Conservation (phyloP, 2,888 invertebrate genomes). For the Agrotis ipsilon region DNA sequence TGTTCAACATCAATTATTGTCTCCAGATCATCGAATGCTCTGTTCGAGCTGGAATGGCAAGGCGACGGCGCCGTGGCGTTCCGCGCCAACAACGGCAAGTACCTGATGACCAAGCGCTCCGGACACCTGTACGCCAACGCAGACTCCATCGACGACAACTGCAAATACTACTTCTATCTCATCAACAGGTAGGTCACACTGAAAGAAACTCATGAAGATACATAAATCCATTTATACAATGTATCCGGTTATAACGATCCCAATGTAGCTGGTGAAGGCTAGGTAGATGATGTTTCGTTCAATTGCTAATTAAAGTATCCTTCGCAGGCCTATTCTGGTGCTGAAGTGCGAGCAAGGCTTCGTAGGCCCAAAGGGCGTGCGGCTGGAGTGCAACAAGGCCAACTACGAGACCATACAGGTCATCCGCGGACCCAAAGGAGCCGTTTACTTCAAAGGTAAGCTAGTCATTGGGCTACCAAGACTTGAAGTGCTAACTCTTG, state of each 20-base stretch:
- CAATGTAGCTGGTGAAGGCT: too few species aligned
- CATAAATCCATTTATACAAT: too few species aligned
- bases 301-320: neutral
- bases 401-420: constrained; percentile 98
- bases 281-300: neutral
- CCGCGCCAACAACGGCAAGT: constrained; percentile 98
- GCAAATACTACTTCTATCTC: constrained; percentile 98
- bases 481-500: neutral
- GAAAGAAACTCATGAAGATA: too few species aligned
- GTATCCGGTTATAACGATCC: too few species aligned
- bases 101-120: constrained; percentile 97
- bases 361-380: constrained; percentile 97
- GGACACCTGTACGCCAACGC: constrained; percentile 98
- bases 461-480: neutral
- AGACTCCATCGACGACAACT: constrained; percentile 95
- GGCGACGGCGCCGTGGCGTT: constrained; percentile 97
- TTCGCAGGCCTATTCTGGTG: constrained; percentile 96
- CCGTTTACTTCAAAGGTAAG: constrained; percentile 97
- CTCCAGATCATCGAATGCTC: constrained; percentile 97
- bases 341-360: constrained; percentile 99
- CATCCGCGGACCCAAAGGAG: constrained; percentile 96
- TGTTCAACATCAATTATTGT: too few species aligned
- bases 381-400: constrained; percentile 98
- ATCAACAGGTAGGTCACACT: constrained; percentile 93
- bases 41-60: constrained; percentile 98